Evolutionary conservation across 2,888 invertebrate genomes (phyloP).

Genomic region (Hypolimnas misippus): DNA sequence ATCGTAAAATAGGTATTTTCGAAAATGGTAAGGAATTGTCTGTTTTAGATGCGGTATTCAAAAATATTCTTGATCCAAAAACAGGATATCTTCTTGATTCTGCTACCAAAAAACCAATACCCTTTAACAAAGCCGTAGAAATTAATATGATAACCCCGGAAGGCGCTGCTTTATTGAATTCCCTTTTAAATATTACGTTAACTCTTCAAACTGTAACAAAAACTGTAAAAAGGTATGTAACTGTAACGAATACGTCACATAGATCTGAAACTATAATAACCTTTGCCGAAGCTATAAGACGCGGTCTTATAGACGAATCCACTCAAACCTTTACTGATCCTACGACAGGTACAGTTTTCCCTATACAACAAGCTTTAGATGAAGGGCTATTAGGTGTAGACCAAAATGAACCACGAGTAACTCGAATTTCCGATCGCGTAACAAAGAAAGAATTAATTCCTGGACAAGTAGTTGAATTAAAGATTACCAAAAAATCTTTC

Average conservation of each 20-base stretch:
- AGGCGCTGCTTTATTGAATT: constrained; percentile 93
- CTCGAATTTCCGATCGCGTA: constrained; percentile 70
- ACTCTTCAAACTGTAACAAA: constrained; percentile 94
- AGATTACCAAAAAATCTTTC: constrained; percentile 80
- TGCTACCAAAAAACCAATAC: constrained; percentile 87
- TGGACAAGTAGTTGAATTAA: constrained; percentile 78
- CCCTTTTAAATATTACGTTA: constrained; percentile 93
- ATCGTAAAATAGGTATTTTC: constrained; percentile 91
- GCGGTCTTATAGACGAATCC: constrained; percentile 91
- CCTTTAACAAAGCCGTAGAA: constrained; percentile 93
- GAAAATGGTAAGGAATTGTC: constrained; percentile 90
- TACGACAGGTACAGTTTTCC: constrained; percentile 87
- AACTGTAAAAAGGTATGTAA: constrained; percentile 92
- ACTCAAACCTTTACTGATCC: constrained; percentile 91
- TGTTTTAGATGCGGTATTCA: constrained; percentile 94
- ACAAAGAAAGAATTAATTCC: constrained; percentile 70
- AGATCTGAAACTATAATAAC: constrained; percentile 86
- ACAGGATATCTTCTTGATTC: constrained; percentile 93
- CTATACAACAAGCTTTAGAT: constrained; percentile 90
- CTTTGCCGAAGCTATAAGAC: constrained; percentile 90
- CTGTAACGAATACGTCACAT: constrained; percentile 86
- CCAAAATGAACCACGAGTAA: constrained; percentile 73
- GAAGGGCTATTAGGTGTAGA: constrained; percentile 88
- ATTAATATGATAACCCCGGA: constrained; percentile 93
- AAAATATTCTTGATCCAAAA: constrained; percentile 93